phyloP scores from a whole-genome alignment of 2,888 invertebrate species.

The Melinopterus prodromus region DNA sequence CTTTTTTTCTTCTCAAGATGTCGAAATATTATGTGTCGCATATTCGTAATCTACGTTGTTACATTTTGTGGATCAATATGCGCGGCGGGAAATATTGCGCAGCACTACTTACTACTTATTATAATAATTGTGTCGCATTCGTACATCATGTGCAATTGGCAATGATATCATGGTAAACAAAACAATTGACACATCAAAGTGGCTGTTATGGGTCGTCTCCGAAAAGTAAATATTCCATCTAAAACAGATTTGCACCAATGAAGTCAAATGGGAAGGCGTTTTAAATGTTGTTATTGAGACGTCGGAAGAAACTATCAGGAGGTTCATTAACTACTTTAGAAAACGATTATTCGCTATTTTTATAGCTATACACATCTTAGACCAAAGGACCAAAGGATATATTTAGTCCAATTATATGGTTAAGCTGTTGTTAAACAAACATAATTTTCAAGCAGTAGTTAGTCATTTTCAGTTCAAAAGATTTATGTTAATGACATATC shows the following conservation, averaged over 20 bases:
- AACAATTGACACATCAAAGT: neutral
- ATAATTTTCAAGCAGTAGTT: too few relatives aligned
- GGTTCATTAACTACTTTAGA: neutral
- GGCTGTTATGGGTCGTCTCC: too few relatives aligned
- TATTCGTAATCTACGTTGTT: neutral
- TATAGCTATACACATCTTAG: neutral
- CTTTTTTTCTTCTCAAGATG: neutral
- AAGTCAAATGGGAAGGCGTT: neutral
- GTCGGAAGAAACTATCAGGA: neutral
- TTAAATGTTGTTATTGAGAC: neutral
- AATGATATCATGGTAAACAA: slow-evolving; percentile 4
- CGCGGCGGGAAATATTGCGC: neutral
- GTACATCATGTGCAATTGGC: neutral
- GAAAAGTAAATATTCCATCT: neutral
- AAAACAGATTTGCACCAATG: neutral
- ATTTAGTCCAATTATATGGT: too few relatives aligned
- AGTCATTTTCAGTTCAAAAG: too few relatives aligned
- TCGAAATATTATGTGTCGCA: neutral
- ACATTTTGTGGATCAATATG: neutral
- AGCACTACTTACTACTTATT: neutral
- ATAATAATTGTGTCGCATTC: neutral
- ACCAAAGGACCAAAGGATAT: too few relatives aligned
- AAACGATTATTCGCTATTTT: neutral
- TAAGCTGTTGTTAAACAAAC: too few relatives aligned
- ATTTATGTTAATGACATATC: too few relatives aligned